These are phyloP conservation scores for Thamnophis sirtalis DNA, from an alignment of 2,113 vertebrate species.

Conservation along the genomic window DNA sequence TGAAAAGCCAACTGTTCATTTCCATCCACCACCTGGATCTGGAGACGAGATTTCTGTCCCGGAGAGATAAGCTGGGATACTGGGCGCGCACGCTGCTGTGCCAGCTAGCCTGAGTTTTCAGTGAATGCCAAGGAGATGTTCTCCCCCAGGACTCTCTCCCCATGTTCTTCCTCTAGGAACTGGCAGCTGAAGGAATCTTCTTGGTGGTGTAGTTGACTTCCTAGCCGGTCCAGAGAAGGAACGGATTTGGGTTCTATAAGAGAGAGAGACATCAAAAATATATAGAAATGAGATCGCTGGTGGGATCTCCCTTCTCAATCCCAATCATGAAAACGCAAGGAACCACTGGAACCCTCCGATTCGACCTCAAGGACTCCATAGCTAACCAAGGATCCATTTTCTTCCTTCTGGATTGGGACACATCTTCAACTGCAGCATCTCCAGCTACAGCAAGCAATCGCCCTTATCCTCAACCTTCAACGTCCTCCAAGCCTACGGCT, in stretches of 20 bases:
- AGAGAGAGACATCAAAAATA: neutral
- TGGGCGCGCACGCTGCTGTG: accelerated
- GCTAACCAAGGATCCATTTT: too few species aligned
- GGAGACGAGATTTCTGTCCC: neutral
- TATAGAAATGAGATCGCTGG: neutral
- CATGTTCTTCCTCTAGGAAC: slow-evolving; percentile 73
- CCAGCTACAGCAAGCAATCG: too few species aligned
- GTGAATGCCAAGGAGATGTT: neutral
- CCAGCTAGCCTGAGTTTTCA: neutral
- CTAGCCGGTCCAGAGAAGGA: neutral
- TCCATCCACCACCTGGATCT: neutral
- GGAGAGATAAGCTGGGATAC: neutral
- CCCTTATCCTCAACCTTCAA: neutral
- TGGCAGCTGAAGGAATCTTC: slow-evolving; percentile 67
- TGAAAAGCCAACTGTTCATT: neutral
- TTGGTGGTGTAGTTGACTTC: accelerated
- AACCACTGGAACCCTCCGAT: too few species aligned
- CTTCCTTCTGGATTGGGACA: too few species aligned
- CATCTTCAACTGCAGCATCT: neutral
- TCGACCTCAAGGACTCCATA: neutral
- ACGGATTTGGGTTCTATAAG: slow-evolving; percentile 34
- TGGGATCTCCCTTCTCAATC: too few species aligned
- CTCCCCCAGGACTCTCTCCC: slow-evolving; percentile 42
- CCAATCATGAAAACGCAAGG: neutral
- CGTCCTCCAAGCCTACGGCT: neutral